Conservation (phyloP, 2,888 invertebrate species). For the Agapetus fuscipes region DNA sequence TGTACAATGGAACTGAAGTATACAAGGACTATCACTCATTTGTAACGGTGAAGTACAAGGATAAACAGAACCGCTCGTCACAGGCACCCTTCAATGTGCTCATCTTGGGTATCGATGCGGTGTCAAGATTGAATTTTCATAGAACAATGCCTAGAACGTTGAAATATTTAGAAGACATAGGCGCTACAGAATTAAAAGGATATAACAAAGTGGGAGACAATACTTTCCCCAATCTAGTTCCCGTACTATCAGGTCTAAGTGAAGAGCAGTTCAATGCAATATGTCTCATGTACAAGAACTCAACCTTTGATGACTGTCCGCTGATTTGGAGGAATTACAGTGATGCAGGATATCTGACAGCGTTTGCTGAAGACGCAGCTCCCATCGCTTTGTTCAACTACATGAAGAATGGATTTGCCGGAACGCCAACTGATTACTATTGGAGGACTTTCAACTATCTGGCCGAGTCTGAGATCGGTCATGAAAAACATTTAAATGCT, state of each 20-base stretch:
- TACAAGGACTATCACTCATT: conserved; percentile 63
- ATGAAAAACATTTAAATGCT: conserved; percentile 53
- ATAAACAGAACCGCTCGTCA: conserved; percentile 25
- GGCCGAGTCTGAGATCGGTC: conserved; percentile 58
- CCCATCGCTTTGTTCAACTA: conserved; percentile 74
- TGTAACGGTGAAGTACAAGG: conserved; percentile 37
- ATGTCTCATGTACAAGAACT: conserved; percentile 51
- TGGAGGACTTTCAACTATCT: conserved; percentile 63
- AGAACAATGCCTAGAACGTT: conserved; percentile 72
- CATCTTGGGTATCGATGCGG: conserved; percentile 74
- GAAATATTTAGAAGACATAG: conserved; percentile 48
- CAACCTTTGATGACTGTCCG: conserved; percentile 66
- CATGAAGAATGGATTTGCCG: conserved; percentile 61
- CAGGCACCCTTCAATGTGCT: conserved; percentile 52
- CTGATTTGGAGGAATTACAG: conserved; percentile 79
- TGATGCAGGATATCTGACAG: conserved; percentile 62
- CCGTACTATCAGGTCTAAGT: conserved; percentile 64
- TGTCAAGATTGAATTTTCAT: conserved; percentile 77
- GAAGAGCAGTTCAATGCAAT: conserved; percentile 51
- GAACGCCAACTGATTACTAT: conserved; percentile 81
- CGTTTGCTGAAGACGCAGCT: conserved; percentile 76
- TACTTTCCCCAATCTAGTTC: conserved; percentile 83
- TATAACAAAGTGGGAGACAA: conserved; percentile 93
- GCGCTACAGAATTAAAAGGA: conserved; percentile 70
- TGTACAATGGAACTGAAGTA: conserved; percentile 35